Evolutionary conservation across 53 echinoderm and acorn worm genomes (phyloP).

Genomic region (Pentamera pediparva): DNA sequence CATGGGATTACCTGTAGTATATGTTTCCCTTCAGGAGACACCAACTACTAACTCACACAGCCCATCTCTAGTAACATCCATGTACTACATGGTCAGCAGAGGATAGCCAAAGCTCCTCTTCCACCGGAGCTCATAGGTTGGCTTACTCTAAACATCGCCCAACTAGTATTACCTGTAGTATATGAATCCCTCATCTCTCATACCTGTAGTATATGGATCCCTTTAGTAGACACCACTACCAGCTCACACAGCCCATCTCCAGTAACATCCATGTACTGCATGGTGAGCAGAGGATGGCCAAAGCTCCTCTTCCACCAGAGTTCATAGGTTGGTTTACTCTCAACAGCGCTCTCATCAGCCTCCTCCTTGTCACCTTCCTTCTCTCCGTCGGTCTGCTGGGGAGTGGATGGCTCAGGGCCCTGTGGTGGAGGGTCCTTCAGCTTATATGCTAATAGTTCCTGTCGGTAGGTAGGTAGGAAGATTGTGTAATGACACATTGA

Average conservation of each 20-base stretch:
- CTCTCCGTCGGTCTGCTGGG: neutral
- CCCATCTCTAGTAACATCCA: slow-evolving; percentile 94
- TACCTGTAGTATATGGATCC: slow-evolving; percentile 89
- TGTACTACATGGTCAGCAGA: slow-evolving; percentile 68
- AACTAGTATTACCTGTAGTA: too few relatives aligned
- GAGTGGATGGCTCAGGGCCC: neutral
- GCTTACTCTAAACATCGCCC: neutral
- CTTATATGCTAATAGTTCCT: slow-evolving; percentile 46
- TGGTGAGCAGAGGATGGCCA: slow-evolving; percentile 76
- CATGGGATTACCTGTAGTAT: slow-evolving; percentile 98
- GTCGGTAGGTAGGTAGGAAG: too few relatives aligned
- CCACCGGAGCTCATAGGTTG: slow-evolving; percentile 56
- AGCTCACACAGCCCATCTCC: slow-evolving; percentile 87
- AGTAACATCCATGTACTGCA: slow-evolving; percentile 90
- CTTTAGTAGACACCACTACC: slow-evolving; percentile 68
- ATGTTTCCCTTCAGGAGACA: slow-evolving; percentile 72
- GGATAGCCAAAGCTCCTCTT: slow-evolving; percentile 86
- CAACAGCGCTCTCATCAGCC: neutral
- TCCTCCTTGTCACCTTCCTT: neutral
- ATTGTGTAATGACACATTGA: too few relatives aligned
- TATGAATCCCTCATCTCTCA: too few relatives aligned
- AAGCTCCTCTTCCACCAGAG: slow-evolving; percentile 74
- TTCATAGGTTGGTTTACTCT: slow-evolving; percentile 31
- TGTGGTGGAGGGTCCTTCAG: neutral
- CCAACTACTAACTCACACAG: slow-evolving; percentile 72